These are phyloP conservation scores for Urophycis tenuis DNA, from an alignment of 2,797 vertebrate species.

Conservation along the genomic window DNA sequence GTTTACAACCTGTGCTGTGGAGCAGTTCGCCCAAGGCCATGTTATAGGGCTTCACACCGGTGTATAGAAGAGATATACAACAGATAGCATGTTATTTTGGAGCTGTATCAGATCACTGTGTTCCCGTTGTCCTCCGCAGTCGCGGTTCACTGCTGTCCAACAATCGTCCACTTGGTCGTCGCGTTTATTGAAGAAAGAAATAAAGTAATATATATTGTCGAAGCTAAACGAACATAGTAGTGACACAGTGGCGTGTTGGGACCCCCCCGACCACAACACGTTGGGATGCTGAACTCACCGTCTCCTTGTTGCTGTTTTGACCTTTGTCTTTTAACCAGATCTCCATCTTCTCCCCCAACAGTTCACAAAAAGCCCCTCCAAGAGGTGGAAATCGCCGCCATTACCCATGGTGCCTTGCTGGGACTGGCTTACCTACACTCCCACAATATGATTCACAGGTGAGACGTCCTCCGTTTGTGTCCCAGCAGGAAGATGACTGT, in stretches of 20 bases:
- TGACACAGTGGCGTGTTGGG: background rate
- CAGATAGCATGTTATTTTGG: background rate
- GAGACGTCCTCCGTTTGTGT: slow-evolving; percentile 33
- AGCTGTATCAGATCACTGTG: background rate
- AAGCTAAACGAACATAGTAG: background rate
- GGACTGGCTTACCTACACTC: slow-evolving; percentile 98
- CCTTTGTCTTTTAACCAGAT: background rate
- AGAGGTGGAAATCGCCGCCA: slow-evolving; percentile 98
- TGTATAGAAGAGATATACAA: background rate
- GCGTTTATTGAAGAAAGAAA: background rate
- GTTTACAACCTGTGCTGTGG: slow-evolving; percentile 9
- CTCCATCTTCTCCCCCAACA: slow-evolving; percentile 42
- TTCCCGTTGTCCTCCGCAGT: background rate
- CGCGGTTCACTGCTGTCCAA: background rate
- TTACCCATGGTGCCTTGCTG: slow-evolving; percentile 98
- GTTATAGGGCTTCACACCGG: background rate
- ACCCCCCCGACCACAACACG: no score
- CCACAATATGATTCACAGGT: slow-evolving; percentile 97
- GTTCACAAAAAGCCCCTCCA: slow-evolving; percentile 99
- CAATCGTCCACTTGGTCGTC: background rate
- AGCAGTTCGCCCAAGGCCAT: background rate
- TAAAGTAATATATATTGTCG: background rate
- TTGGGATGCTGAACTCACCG: background rate
- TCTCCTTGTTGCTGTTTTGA: background rate
- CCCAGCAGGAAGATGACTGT: slow-evolving; percentile 19